A percentile compares a stretch with the other conserved stretches of the same genome.
Evolutionary conservation across 2,797 vertebrate genomes (phyloP).

Genomic region (Craterocephalus amniculus): DNA sequence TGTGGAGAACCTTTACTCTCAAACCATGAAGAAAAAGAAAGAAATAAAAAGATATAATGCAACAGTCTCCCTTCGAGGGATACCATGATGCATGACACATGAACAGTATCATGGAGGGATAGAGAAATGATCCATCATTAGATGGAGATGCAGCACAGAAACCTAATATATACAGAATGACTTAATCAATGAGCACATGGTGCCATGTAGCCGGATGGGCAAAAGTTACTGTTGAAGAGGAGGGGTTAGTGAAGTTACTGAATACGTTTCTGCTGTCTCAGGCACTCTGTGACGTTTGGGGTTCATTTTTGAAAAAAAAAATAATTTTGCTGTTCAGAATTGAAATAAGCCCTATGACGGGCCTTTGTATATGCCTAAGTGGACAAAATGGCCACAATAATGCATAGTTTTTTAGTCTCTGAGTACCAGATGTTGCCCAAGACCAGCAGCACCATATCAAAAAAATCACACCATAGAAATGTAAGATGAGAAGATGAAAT

Average conservation of each 20-base stretch:
- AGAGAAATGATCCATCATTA: slow-evolving; percentile 43
- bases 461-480: no score
- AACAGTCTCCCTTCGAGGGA: slow-evolving; percentile 39
- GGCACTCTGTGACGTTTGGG: no score
- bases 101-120: slow-evolving; percentile 17
- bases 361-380: no score
- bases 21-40: not conserved
- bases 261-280: slow-evolving; percentile 25
- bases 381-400: no score
- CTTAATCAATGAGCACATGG: slow-evolving; percentile 54
- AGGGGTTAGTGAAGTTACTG: slow-evolving; percentile 21
- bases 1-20: slow-evolving; percentile 12
- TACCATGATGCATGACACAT: slow-evolving; percentile 33
- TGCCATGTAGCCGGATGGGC: slow-evolving; percentile 14
- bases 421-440: no score
- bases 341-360: no score
- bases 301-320: no score
- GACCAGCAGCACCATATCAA: no score
- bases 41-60: slow-evolving; percentile 9
- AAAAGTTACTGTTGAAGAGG: slow-evolving; percentile 54
- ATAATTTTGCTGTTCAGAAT: no score
- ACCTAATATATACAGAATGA: slow-evolving; percentile 46
- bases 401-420: no score
- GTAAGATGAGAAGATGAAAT: no score
- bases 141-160: slow-evolving; percentile 50